A percentile compares a stretch with the other conserved stretches of the same genome.
These are phyloP conservation scores for Nannoperca australis DNA, from an alignment of 2,797 vertebrate genomes.

Conservation along the genomic window DNA sequence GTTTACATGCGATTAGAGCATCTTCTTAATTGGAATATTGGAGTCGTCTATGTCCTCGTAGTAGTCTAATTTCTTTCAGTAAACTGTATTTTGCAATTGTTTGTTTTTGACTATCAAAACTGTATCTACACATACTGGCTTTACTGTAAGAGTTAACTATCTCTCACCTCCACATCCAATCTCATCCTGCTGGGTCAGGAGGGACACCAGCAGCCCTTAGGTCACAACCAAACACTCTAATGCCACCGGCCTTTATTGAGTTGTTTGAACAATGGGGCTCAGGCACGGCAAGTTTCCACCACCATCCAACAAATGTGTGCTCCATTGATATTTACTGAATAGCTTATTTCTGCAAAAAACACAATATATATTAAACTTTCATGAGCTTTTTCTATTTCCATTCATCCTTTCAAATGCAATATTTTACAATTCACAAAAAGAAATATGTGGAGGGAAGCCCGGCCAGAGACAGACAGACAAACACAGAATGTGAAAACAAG, in stretches of 20 bases:
- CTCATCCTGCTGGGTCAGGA: not conserved
- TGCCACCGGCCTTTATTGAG: not conserved
- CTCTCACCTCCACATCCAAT: no score
- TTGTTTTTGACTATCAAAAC: not conserved
- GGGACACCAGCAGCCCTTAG: not conserved
- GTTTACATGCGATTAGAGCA: no score
- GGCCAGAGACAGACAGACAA: constrained; percentile 31
- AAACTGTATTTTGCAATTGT: not conserved
- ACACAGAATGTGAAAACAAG: constrained; percentile 45
- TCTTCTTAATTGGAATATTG: not conserved
- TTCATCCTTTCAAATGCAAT: constrained; percentile 52
- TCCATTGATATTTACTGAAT: constrained; percentile 34
- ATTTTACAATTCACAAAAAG: constrained; percentile 49
- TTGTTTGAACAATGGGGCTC: not conserved
- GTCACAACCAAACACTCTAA: not conserved
- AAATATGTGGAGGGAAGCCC: constrained; percentile 26
- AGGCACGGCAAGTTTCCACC: not conserved
- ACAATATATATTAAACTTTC: constrained; percentile 10
- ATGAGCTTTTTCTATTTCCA: constrained; percentile 45
- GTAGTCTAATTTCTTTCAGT: not conserved
- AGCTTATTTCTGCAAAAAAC: constrained; percentile 11
- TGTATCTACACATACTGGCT: not conserved
- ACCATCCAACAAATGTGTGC: constrained; percentile 5
- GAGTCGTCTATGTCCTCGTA: no score
- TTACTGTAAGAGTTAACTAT: no score